A percentile compares a stretch with the other conserved stretches of the same genome.
Evolutionary conservation across 1,140 invertebrate genomes (phyloP).

Genomic region (Cydia strobilella): DNA sequence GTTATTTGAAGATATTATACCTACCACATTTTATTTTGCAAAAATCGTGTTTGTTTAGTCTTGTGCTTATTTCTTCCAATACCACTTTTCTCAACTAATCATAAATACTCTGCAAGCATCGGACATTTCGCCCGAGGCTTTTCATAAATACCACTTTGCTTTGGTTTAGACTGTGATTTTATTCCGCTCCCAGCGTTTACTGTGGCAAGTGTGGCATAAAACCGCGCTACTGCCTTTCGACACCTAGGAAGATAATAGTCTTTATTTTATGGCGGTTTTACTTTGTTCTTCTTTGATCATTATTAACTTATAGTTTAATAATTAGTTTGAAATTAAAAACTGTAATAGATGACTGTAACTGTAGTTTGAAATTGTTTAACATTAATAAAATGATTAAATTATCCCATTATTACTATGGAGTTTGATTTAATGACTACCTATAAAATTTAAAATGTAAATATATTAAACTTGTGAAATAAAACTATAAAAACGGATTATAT

Average conservation of each 20-base stretch:
- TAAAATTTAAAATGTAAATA: too few relatives aligned
- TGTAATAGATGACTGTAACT: too few relatives aligned
- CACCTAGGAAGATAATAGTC: conserved; percentile 33
- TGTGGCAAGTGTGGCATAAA: conserved; percentile 18
- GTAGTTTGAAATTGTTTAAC: too few relatives aligned
- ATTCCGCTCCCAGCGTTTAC: conserved; percentile 29
- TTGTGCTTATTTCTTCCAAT: neutral
- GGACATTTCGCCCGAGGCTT: neutral
- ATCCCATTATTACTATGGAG: too few relatives aligned
- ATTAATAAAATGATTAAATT: too few relatives aligned
- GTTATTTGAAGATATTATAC: too few relatives aligned
- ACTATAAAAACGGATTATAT: too few relatives aligned
- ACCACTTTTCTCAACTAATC: neutral
- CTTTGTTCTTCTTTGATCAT: too few relatives aligned
- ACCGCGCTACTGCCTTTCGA: conserved; percentile 38
- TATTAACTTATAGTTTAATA: too few relatives aligned
- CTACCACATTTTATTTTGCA: neutral
- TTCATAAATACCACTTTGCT: conserved; percentile 43
- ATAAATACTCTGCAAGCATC: neutral
- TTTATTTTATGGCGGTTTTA: neutral
- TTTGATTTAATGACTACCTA: too few relatives aligned
- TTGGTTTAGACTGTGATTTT: conserved; percentile 40
- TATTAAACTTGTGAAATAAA: too few relatives aligned
- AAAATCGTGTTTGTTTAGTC: neutral
- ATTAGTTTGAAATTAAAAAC: too few relatives aligned